A percentile compares a stretch with the other conserved stretches of the same genome.
phyloP scores from a whole-genome alignment of 2,113 vertebrate species.

The Phaethornis superciliosus region DNA sequence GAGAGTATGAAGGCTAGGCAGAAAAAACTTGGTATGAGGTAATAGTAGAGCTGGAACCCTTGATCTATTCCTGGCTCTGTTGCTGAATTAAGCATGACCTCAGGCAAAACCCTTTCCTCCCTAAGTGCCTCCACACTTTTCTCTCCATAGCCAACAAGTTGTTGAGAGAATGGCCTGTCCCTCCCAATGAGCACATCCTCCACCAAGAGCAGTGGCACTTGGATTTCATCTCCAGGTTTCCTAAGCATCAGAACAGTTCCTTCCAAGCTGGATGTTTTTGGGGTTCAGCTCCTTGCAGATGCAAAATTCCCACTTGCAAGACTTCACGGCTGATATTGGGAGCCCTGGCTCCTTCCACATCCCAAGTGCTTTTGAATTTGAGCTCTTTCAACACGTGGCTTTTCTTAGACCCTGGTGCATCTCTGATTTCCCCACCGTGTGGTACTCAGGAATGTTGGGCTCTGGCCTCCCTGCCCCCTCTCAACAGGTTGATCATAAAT shows the following conservation, averaged over 20 bases:
- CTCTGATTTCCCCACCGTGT: background rate
- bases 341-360: fast-evolving
- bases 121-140: background rate
- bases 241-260: fast-evolving
- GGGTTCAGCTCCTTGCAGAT: background rate
- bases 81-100: background rate
- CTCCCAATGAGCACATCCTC: background rate
- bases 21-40: background rate
- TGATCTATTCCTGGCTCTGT: slow-evolving; percentile 17
- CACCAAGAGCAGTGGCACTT: background rate
- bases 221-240: background rate
- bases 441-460: background rate
- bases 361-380: background rate
- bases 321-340: background rate
- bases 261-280: background rate
- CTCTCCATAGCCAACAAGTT: fast-evolving
- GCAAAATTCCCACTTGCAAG: background rate
- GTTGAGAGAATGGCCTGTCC: background rate
- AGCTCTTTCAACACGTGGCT: background rate
- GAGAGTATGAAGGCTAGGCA: background rate
- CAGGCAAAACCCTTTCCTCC: background rate
- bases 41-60: background rate
- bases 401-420: background rate
- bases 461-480: background rate
- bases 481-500: slow-evolving; percentile 65